Conservation (phyloP, 2,888 invertebrate species). For the Oxytorus armatus region DNA sequence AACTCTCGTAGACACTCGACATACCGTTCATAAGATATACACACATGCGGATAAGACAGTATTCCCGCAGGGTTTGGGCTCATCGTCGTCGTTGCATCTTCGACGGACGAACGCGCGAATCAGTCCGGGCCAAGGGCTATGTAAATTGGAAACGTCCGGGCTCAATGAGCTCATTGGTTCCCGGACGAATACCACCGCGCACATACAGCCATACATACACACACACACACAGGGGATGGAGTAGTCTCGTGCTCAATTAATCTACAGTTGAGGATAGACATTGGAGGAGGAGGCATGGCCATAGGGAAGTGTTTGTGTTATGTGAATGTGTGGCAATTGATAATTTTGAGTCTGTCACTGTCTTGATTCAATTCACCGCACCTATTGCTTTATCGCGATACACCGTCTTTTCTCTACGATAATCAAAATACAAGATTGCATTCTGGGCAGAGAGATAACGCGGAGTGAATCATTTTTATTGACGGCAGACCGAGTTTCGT, state of each 20-base stretch:
- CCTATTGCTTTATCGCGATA: neutral
- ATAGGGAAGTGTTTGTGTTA: neutral
- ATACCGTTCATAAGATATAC: slow-evolving; percentile 2
- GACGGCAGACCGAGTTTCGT: neutral
- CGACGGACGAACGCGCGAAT: slow-evolving; percentile 40
- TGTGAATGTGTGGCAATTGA: slow-evolving; percentile 3
- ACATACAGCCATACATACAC: no score
- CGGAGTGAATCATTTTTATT: neutral
- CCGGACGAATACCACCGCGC: slow-evolving; percentile 39
- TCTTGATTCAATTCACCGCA: neutral
- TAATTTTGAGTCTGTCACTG: slow-evolving; percentile 21
- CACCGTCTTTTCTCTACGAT: neutral
- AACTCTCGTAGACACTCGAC: slow-evolving; percentile 2
- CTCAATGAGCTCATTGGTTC: slow-evolving; percentile 34
- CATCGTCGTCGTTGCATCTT: slow-evolving; percentile 74
- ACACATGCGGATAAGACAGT: slow-evolving; percentile 64
- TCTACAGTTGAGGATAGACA: slow-evolving; percentile 51
- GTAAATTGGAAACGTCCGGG: slow-evolving; percentile 79
- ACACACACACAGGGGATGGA: no score
- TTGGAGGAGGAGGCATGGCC: neutral
- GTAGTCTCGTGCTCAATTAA: slow-evolving; percentile 74
- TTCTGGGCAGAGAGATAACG: neutral
- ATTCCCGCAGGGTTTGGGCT: slow-evolving; percentile 72
- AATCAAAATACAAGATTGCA: neutral
- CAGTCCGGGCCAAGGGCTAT: slow-evolving; percentile 46